Percentiles rank a stretch among this genome's conserved stretches.
Conservation (phyloP, 2,797 vertebrate genomes). For the Typhlichthys subterraneus region DNA sequence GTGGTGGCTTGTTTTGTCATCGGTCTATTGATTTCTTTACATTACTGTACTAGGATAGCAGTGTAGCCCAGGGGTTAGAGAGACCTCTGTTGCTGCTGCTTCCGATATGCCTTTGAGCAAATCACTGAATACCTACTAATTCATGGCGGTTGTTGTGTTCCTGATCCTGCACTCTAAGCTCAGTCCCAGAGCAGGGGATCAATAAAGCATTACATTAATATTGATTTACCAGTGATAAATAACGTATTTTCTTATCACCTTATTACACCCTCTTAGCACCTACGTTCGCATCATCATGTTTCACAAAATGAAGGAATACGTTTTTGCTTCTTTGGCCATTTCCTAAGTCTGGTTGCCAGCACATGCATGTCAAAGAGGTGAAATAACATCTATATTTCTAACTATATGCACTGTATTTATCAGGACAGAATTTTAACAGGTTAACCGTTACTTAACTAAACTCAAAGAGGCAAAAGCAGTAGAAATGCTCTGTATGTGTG, state of each 20-base stretch:
- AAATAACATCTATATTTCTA: too few species aligned
- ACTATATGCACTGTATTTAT: too few species aligned
- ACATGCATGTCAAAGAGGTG: too few species aligned
- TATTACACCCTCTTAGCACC: conserved; percentile 21
- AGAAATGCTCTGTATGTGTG: too few species aligned
- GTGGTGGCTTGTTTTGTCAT: conserved; percentile 11
- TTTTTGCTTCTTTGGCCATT: too few species aligned
- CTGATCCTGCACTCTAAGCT: not conserved
- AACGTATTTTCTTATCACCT: conserved; percentile 58
- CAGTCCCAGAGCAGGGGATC: conserved; percentile 23
- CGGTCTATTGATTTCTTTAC: not conserved
- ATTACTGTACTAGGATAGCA: not conserved
- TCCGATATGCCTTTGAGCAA: conserved; percentile 37
- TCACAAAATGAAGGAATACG: too few species aligned
- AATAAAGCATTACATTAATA: conserved; percentile 53
- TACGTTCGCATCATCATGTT: too few species aligned
- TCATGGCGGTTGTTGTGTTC: conserved; percentile 32
- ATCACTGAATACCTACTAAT: not conserved
- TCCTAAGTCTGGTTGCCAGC: too few species aligned
- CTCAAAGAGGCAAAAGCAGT: too few species aligned
- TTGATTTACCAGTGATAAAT: conserved; percentile 61
- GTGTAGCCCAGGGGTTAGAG: conserved; percentile 36
- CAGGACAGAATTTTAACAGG: too few species aligned
- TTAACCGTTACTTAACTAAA: too few species aligned
- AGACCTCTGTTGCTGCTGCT: conserved; percentile 14